Percentiles rank a stretch among this genome's conserved stretches.
Evolutionary conservation across 1,140 invertebrate species (phyloP).

Genomic region (Halyomorpha halys): DNA sequence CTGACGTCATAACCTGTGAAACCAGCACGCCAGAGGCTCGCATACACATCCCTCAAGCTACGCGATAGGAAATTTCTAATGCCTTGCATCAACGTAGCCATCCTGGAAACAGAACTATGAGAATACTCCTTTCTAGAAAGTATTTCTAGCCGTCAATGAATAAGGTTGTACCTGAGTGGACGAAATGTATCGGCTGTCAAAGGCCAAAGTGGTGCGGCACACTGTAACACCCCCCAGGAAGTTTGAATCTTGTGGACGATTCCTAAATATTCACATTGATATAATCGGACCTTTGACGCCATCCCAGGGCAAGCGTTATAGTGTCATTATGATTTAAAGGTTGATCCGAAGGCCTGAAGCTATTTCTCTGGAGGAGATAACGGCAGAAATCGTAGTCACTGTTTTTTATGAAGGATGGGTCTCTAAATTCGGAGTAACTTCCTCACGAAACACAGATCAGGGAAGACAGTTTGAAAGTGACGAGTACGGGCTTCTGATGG

Average conservation of each 20-base stretch:
- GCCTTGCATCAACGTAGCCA: no score
- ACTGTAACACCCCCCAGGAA: neutral
- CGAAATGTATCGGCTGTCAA: neutral
- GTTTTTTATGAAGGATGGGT: constrained; percentile 35
- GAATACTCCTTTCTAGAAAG: no score
- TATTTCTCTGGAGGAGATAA: constrained; percentile 35
- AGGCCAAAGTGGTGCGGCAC: neutral
- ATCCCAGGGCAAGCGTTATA: constrained; percentile 34
- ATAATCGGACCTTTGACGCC: constrained; percentile 38
- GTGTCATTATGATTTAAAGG: constrained; percentile 38
- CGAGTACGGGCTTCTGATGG: neutral
- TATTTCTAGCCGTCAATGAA: no score
- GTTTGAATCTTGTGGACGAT: neutral
- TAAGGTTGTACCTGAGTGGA: neutral
- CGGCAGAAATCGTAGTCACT: constrained; percentile 34
- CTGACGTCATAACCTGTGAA: no score
- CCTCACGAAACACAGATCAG: constrained; percentile 36
- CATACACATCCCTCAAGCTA: no score
- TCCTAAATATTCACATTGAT: constrained; percentile 35
- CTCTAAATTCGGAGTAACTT: constrained; percentile 35
- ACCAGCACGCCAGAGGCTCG: no score
- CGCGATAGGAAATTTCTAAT: no score
- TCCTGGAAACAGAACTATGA: no score
- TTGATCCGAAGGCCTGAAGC: constrained; percentile 39
- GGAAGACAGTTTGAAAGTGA: constrained; percentile 35